A percentile compares a stretch with the other conserved stretches of the same genome.
Conservation (phyloP, 1,140 invertebrate species). For the Lysiphlebus fabarum region DNA sequence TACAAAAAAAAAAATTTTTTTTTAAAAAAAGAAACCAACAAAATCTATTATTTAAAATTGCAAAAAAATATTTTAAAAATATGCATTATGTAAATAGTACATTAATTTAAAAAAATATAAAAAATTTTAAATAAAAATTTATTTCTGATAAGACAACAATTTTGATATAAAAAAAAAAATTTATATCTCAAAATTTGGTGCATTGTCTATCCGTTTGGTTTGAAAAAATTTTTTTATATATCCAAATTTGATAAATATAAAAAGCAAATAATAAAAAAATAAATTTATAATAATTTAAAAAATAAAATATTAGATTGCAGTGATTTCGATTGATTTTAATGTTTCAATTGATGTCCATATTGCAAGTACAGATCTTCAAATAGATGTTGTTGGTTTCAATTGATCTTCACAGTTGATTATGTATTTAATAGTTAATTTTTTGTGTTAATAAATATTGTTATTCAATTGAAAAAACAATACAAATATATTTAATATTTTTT, state of each 20-base stretch:
- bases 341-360: constrained; percentile 20
- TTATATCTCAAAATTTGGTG: constrained; percentile 30
- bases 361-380: constrained; percentile 26
- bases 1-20: constrained; percentile 6
- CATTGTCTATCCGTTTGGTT: constrained; percentile 54
- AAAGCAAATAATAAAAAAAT: background rate
- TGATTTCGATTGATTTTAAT: background rate
- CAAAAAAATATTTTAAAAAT: constrained; percentile 40
- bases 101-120: background rate
- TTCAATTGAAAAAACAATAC: background rate
- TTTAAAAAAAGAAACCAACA: constrained; percentile 31
- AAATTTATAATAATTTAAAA: background rate
- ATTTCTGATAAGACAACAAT: constrained; percentile 8
- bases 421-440: constrained; percentile 2
- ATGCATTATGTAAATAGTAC: background rate
- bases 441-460: constrained; percentile 7
- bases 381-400: constrained; percentile 29
- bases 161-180: constrained; percentile 9
- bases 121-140: background rate
- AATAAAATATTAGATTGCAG: background rate
- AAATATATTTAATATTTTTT: too few species aligned
- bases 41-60: constrained; percentile 35
- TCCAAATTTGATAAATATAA: constrained; percentile 4
- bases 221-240: constrained; percentile 22
- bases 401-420: constrained; percentile 25